phyloP scores from a whole-genome alignment of 2,888 invertebrate species.

The Diaprepes abbreviatus region DNA sequence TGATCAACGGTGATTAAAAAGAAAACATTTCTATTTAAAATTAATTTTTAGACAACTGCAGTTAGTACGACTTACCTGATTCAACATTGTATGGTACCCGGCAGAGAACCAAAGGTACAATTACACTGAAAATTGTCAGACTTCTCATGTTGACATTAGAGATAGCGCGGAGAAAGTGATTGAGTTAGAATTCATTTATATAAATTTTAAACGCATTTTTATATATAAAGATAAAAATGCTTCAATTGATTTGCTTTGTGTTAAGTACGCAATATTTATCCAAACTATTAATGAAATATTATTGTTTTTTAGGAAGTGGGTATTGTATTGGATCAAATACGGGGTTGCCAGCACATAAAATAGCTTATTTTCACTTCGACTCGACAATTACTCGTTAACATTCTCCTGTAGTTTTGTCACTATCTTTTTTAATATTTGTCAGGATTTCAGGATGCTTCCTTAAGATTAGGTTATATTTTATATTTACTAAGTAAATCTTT shows the following conservation, averaged over 20 bases:
- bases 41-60: neutral
- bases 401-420: too few species aligned
- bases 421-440: too few species aligned
- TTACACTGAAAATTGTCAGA: neutral
- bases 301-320: too few species aligned
- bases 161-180: neutral
- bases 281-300: too few species aligned
- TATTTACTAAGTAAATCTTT: too few species aligned
- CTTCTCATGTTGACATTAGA: neutral
- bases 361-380: too few species aligned
- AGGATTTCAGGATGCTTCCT: too few species aligned
- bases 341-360: too few species aligned
- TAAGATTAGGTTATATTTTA: too few species aligned
- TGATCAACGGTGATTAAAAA: too few species aligned
- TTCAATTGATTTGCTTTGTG: neutral
- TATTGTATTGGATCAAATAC: too few species aligned
- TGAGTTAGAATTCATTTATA: neutral
- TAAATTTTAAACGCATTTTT: neutral
- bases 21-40: neutral
- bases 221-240: constrained; percentile 2
- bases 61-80: neutral
- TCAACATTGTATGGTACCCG: neutral
- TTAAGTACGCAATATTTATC: neutral
- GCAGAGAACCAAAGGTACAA: constrained; percentile 4
- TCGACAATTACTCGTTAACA: too few species aligned